Conservation (phyloP, 2,888 invertebrate species). For the Anoplius nigerrimus region DNA sequence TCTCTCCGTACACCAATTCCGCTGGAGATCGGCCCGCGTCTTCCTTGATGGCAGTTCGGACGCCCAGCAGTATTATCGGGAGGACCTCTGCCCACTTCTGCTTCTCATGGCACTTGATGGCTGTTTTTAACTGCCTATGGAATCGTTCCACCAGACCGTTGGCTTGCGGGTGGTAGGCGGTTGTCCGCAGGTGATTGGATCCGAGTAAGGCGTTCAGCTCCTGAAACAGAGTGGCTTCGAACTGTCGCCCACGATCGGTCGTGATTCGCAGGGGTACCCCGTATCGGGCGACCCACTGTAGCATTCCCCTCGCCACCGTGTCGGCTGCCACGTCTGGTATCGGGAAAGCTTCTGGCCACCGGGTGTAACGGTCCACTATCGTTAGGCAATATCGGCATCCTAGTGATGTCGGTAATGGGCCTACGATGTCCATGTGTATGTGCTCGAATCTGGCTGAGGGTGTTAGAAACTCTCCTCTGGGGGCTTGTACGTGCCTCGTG, state of each 20-base stretch:
- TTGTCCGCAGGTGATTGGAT: not conserved
- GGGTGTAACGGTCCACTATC: slow-evolving; percentile 55
- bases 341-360: slow-evolving; percentile 43
- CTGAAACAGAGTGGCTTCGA: slow-evolving; percentile 9
- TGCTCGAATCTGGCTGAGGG: slow-evolving; percentile 62
- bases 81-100: not conserved
- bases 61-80: not conserved
- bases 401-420: slow-evolving; percentile 31
- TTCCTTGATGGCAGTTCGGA: not conserved
- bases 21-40: not conserved
- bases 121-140: not conserved
- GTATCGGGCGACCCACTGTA: not conserved
- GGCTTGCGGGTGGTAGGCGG: not conserved
- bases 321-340: not conserved
- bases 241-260: slow-evolving; percentile 17
- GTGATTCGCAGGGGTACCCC: slow-evolving; percentile 5
- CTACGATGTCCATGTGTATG: slow-evolving; percentile 66
- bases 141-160: not conserved
- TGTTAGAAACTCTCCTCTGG: slow-evolving; percentile 50
- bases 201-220: not conserved
- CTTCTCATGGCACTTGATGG: not conserved
- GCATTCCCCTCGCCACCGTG: not conserved
- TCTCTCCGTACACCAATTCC: not conserved
- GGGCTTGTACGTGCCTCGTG: slow-evolving; percentile 58
- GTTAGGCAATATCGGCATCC: slow-evolving; percentile 65